A percentile compares a stretch with the other conserved stretches of the same genome.
Conservation (phyloP, 2,797 vertebrate species). For the Megaceryle alcyon region DNA sequence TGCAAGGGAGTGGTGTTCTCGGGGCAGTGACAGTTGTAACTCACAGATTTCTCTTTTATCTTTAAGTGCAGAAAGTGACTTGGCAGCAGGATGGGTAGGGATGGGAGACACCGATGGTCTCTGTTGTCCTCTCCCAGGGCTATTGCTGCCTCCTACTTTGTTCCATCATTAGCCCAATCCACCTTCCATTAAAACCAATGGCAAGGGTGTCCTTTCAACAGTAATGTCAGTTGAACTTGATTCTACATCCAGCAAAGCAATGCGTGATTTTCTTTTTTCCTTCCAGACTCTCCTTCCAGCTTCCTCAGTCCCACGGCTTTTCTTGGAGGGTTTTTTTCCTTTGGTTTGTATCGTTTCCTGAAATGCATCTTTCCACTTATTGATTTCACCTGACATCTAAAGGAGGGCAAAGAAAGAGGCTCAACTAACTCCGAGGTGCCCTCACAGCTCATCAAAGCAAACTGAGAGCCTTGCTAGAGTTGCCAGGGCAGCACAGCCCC, state of each 20-base stretch:
- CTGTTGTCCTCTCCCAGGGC: background rate
- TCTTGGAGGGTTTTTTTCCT: background rate
- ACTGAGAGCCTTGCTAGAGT: background rate
- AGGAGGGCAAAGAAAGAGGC: background rate
- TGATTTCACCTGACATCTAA: conserved; percentile 14
- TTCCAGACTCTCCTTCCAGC: background rate
- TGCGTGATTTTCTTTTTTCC: background rate
- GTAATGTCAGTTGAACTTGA: background rate
- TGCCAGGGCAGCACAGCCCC: background rate
- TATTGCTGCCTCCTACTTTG: background rate
- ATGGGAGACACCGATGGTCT: background rate
- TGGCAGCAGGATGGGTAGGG: background rate
- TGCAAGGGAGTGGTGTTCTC: accelerated
- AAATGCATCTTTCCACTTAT: background rate
- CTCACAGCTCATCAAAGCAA: conserved; percentile 9
- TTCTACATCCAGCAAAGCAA: background rate
- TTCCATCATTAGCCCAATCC: background rate
- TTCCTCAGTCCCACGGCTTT: background rate
- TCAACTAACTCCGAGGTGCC: background rate
- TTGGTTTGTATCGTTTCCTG: background rate
- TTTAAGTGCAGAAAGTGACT: background rate
- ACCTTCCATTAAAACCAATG: background rate
- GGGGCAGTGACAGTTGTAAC: background rate
- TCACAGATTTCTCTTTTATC: accelerated
- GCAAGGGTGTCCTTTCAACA: background rate